Evolutionary conservation across 2,797 vertebrate genomes (phyloP).

Genomic region (Erithacus rubecula): DNA sequence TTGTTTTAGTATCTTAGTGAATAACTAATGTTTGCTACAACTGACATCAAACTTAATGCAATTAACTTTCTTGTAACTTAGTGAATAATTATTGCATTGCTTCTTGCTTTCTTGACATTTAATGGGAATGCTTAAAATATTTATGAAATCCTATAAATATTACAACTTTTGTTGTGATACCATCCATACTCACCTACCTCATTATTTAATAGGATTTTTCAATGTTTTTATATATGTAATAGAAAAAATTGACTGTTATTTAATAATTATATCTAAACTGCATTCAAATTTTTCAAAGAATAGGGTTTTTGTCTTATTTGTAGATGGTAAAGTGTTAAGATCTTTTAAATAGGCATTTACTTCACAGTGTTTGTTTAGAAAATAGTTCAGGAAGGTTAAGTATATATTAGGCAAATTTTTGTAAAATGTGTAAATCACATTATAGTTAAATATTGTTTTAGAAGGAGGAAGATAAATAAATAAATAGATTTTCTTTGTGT

Average conservation of each 20-base stretch:
- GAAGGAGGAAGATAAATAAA: not conserved
- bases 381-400: not conserved
- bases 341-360: not conserved
- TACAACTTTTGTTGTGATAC: not conserved
- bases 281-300: not conserved
- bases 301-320: not conserved
- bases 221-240: not conserved
- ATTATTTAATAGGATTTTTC: not conserved
- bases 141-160: not conserved
- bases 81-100: not conserved
- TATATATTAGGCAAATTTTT: not conserved
- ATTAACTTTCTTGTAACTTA: not conserved
- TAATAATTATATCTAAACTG: not conserved
- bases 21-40: not conserved
- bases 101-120: not conserved
- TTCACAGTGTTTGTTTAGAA: not conserved
- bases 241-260: not conserved
- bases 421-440: rapidly evolving
- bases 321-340: not conserved
- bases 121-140: not conserved
- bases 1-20: not conserved
- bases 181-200: not conserved
- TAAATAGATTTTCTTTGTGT: not conserved
- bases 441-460: not conserved
- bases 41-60: not conserved